phyloP scores from a whole-genome alignment of 2,888 invertebrate species.

The Xylota sylvarum region DNA sequence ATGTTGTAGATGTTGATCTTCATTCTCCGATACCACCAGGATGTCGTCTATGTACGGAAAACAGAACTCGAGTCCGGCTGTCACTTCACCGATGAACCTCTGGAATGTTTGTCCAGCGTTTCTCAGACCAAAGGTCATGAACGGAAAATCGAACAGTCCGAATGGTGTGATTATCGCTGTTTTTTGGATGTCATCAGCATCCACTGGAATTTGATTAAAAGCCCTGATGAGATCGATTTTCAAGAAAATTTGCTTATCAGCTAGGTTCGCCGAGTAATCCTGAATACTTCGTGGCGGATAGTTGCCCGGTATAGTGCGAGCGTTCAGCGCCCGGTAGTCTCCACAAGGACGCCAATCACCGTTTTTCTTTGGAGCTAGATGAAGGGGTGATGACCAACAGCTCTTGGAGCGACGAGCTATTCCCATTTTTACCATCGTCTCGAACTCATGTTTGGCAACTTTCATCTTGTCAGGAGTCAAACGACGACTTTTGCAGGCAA shows the following conservation, averaged over 20 bases:
- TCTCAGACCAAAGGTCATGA: conserved; percentile 79
- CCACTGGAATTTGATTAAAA: conserved; percentile 45
- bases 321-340: conserved; percentile 80
- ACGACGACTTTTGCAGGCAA: conserved; percentile 52
- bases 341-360: conserved; percentile 65
- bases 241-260: conserved; percentile 31
- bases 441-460: conserved; percentile 61
- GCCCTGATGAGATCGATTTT: conserved; percentile 40
- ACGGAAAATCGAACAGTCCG: conserved; percentile 82
- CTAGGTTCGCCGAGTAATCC: conserved; percentile 25
- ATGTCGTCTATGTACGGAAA: background rate
- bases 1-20: background rate
- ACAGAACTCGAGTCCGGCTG: background rate
- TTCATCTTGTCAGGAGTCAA: conserved; percentile 79
- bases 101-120: conserved; percentile 82
- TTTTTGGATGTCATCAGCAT: conserved; percentile 33
- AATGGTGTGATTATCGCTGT: conserved; percentile 80
- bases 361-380: conserved; percentile 78
- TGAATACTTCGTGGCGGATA: conserved; percentile 79
- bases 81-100: conserved; percentile 75
- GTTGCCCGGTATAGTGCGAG: conserved; percentile 80
- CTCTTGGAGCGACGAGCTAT: conserved; percentile 83
- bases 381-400: conserved; percentile 83
- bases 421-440: no score
- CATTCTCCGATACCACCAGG: background rate